Conservation (phyloP, 2,888 invertebrate species). For the Charanyca ferruginea region DNA sequence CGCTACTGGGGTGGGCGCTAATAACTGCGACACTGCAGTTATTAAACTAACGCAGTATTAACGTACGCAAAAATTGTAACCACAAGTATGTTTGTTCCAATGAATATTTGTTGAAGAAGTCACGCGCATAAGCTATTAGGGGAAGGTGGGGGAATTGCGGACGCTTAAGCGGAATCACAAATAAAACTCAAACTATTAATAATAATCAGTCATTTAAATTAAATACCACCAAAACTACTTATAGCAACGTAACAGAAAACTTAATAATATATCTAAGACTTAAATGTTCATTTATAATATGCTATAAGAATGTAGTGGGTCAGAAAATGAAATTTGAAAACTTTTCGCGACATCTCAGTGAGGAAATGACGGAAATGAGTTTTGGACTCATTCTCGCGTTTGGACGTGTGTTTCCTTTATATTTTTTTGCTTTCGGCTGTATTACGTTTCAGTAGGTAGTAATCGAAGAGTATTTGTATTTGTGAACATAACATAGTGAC, state of each 20-base stretch:
- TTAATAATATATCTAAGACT: constrained; percentile 27
- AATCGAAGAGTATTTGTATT: constrained; percentile 22
- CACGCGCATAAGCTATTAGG: too few relatives aligned
- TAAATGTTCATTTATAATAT: constrained; percentile 51
- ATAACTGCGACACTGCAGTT: too few relatives aligned
- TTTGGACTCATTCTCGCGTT: constrained; percentile 61
- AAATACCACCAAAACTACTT: constrained; percentile 4
- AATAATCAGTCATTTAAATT: too few relatives aligned
- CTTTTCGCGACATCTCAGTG: constrained; percentile 52
- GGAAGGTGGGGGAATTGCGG: too few relatives aligned
- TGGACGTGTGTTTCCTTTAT: constrained; percentile 60
- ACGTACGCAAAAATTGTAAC: too few relatives aligned
- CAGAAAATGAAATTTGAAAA: constrained; percentile 67
- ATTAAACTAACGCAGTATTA: too few relatives aligned
- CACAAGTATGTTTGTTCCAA: too few relatives aligned
- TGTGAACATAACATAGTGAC: too few relatives aligned
- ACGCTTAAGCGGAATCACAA: too few relatives aligned
- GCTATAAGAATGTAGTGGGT: constrained; percentile 51
- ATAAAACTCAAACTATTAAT: too few relatives aligned
- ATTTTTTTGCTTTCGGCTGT: constrained; percentile 46
- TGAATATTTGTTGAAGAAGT: too few relatives aligned
- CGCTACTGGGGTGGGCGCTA: too few relatives aligned
- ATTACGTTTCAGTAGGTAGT: constrained; percentile 14
- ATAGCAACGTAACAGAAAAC: constrained; percentile 22
- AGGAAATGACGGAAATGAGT: constrained; percentile 67